phyloP scores from a whole-genome alignment of 2,888 invertebrate species.

The Phragmatobia fuliginosa region DNA sequence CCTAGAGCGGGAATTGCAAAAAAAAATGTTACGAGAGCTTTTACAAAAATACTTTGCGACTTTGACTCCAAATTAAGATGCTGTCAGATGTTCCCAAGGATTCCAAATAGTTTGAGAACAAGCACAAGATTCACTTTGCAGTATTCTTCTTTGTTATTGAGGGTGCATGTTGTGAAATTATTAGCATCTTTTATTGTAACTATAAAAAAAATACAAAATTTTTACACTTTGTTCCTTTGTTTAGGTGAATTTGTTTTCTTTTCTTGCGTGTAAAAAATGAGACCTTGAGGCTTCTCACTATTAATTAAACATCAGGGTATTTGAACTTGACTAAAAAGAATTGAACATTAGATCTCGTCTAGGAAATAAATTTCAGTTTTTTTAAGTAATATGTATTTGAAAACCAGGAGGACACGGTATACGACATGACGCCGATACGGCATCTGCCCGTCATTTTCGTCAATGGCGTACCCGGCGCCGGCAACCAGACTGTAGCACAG shows the following conservation, averaged over 20 bases:
- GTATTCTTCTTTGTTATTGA: neutral
- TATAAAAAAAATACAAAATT: neutral
- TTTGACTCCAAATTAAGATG: neutral
- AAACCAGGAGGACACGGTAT: constrained; percentile 59
- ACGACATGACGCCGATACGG: constrained; percentile 81
- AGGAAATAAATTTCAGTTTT: no score
- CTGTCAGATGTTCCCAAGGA: neutral
- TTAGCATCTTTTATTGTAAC: neutral
- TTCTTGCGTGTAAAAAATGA: neutral
- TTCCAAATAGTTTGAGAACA: neutral
- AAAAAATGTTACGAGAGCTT: no score
- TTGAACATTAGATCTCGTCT: no score
- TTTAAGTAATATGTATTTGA: neutral
- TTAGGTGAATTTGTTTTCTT: neutral
- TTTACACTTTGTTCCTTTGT: neutral
- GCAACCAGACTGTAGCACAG: constrained; percentile 81
- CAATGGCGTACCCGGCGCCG: constrained; percentile 83
- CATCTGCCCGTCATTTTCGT: constrained; percentile 82
- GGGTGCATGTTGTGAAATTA: no score
- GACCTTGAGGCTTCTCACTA: neutral
- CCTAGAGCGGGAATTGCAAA: no score
- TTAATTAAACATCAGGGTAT: neutral
- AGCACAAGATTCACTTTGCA: neutral
- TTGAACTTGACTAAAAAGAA: neutral
- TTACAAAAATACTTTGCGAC: no score